Evolutionary conservation across 2,113 vertebrate genomes (phyloP), one percentile per base, ranked within the genome.

Genomic region (Scartelaos histophorus): DNA sequence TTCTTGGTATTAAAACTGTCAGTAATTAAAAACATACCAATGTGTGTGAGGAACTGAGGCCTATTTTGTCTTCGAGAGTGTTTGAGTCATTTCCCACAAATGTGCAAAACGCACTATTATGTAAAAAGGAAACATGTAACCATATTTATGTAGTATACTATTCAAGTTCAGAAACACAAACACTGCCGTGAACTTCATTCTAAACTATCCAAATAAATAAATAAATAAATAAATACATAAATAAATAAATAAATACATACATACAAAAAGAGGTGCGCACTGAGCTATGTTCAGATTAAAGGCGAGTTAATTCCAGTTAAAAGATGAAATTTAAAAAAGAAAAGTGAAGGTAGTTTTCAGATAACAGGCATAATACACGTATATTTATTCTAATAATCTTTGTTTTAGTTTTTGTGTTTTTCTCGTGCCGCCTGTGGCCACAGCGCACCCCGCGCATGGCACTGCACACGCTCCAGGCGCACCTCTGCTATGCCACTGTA

Each of bases 121-220:
- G 3, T n/a, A 58, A 21, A 1, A 6, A 35, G n/a, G 9, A 35
- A 47, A 53, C 16, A 7, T 13, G 3, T 53, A 22, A n/a, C 17
- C 19, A 13, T 21, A 61, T 19, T n/a, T 43, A 21, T 5, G 21
- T 61, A 43, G 46, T 51, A 43, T 69, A 80, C 68, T 29, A 82
- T 54, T 80, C 90, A 91, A 88, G 86, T 89, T 91, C 87, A 91
- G 1, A 60, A 66, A 69, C 29, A 80, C 47, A 76, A 70, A 68
- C 49, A 56, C 61, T 66, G 64, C 22, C 22, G 73, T 91, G 90
- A 91, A 88, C 90, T 91, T 91, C 86, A 88, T 89, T 78, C 88
- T 91, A 87, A 90, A 87, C 87, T 82, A 78, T 49, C 69, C 4
- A 24, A 61, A 74, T 68, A 7, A 13, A 73, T n/a, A 45, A 12